These are phyloP conservation scores for Orthonevra nobilis DNA, from an alignment of 2,888 invertebrate species.

Conservation along the genomic window DNA sequence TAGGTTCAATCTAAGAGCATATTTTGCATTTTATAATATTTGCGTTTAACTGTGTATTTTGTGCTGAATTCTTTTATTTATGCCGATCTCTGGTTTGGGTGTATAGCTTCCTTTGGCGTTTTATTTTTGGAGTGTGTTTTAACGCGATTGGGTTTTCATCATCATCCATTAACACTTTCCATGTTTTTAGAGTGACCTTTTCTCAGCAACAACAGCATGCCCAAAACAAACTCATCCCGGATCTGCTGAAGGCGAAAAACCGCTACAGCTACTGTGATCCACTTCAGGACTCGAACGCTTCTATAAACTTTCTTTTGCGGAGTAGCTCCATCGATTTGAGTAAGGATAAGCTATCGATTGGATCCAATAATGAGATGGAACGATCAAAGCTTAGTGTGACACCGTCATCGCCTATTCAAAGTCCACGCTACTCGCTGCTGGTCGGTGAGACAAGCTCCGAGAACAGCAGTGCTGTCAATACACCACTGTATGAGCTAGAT, in stretches of 20 bases:
- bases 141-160: conserved; percentile 27
- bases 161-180: conserved; percentile 13
- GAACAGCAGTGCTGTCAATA: conserved; percentile 79
- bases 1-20: conserved; percentile 35
- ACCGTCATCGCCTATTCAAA: conserved; percentile 79
- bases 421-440: conserved; percentile 80
- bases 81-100: conserved; percentile 59
- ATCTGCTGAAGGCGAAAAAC: conserved; percentile 74
- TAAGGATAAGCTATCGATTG: conserved; percentile 70
- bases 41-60: conserved; percentile 19
- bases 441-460: conserved; percentile 80
- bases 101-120: conserved; percentile 36
- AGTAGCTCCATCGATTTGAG: conserved; percentile 74
- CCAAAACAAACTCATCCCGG: conserved; percentile 71
- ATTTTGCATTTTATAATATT: conserved; percentile 31
- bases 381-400: conserved; percentile 77
- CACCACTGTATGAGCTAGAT: conserved; percentile 79
- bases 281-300: conserved; percentile 56
- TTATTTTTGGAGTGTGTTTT: conserved; percentile 41
- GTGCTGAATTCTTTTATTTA: conserved; percentile 30
- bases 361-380: conserved; percentile 73
- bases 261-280: conserved; percentile 76
- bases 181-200: conserved; percentile 62
- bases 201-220: conserved; percentile 66
- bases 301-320: conserved; percentile 72